A percentile compares a stretch with the other conserved stretches of the same genome.
Conservation (phyloP, 2,888 invertebrate genomes). For the Orchesellides sinensis region DNA sequence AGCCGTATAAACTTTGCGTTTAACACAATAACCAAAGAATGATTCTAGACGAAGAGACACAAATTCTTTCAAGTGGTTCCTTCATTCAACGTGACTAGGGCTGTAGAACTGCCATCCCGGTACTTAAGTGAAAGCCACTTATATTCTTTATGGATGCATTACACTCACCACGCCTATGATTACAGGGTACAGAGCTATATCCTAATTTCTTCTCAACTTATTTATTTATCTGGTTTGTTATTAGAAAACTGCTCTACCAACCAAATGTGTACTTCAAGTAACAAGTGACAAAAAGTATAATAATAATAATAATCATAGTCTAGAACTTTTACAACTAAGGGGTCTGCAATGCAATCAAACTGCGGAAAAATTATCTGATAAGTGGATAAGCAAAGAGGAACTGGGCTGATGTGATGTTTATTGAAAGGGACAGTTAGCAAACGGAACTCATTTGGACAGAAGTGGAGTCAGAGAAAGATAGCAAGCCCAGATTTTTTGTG, state of each 20-base stretch:
- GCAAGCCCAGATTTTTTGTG: too few relatives aligned
- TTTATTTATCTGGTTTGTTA: constrained; percentile 12
- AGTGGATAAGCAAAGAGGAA: constrained; percentile 44
- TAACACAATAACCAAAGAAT: not conserved
- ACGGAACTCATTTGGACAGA: constrained; percentile 2
- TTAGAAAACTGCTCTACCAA: not conserved
- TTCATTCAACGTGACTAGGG: not conserved
- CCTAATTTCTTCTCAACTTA: constrained; percentile 31
- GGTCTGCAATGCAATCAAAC: constrained; percentile 28
- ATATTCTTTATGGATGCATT: constrained; percentile 10
- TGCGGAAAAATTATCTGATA: constrained; percentile 65
- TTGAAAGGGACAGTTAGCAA: constrained; percentile 42
- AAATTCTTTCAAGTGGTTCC: too few relatives aligned
- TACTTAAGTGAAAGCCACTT: too few relatives aligned
- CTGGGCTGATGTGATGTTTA: constrained; percentile 21
- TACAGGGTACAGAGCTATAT: constrained; percentile 24
- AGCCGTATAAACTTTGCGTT: constrained; percentile 5
- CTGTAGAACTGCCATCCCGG: not conserved
- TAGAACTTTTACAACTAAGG: constrained; percentile 14
- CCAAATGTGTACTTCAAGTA: constrained; percentile 11
- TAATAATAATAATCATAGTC: constrained; percentile 43
- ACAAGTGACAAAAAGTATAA: constrained; percentile 55
- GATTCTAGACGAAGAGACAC: too few relatives aligned
- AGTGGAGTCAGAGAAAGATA: not conserved
- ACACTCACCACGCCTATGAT: constrained; percentile 22